These are phyloP conservation scores for Cliona cf. orientalis DNA, from an alignment of 37 sponge, comb jelly and placozoan genomes.

Conservation along the genomic window DNA sequence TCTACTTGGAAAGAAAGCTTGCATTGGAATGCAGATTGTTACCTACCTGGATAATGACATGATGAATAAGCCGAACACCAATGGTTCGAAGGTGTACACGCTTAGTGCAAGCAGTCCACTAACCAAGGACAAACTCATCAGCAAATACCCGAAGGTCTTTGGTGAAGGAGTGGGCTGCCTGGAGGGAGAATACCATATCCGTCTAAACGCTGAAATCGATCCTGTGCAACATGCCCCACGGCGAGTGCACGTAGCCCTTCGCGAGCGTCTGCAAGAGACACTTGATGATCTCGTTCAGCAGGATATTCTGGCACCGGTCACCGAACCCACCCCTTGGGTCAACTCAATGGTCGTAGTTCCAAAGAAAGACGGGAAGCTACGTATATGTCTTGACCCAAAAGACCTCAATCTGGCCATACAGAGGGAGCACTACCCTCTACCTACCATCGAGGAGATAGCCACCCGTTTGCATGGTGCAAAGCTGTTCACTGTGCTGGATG, in stretches of 20 bases:
- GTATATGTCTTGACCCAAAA: constrained; percentile 48
- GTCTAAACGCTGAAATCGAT: background rate
- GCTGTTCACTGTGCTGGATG: constrained; percentile 68
- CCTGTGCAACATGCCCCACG: constrained; percentile 50
- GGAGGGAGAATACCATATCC: constrained; percentile 47
- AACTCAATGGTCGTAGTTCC: constrained; percentile 41
- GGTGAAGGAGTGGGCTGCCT: constrained; percentile 13
- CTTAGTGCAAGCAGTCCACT: background rate
- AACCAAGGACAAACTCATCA: background rate
- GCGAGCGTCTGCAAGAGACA: constrained; percentile 27
- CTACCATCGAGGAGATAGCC: constrained; percentile 56
- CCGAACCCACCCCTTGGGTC: constrained; percentile 55
- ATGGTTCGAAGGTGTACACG: background rate
- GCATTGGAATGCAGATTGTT: constrained; percentile 28
- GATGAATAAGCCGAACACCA: constrained; percentile 15
- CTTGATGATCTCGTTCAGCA: constrained; percentile 11
- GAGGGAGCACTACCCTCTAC: constrained; percentile 62
- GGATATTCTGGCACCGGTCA: constrained; percentile 22
- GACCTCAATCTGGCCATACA: constrained; percentile 64
- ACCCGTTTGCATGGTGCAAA: constrained; percentile 44
- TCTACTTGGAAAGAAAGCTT: constrained; percentile 36
- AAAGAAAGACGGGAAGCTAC: constrained; percentile 28
- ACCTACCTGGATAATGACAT: constrained; percentile 39
- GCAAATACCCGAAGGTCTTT: constrained; percentile 13
- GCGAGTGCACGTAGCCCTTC: constrained; percentile 32